phyloP scores from a whole-genome alignment of 2,797 vertebrate species.

The Anniella stebbinsi region DNA sequence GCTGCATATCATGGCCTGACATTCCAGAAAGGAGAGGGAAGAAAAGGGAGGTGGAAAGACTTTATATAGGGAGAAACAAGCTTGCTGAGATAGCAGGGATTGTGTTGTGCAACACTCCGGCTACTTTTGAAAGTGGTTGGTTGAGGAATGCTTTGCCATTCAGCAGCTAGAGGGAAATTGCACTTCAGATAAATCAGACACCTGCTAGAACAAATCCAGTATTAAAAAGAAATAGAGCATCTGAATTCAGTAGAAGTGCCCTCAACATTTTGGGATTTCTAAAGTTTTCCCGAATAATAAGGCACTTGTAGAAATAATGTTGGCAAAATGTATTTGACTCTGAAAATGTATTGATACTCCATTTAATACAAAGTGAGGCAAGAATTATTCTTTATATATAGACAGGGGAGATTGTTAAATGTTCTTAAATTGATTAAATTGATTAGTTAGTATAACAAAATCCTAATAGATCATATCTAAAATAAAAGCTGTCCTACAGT shows the following conservation, averaged over 20 bases:
- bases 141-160: not conserved
- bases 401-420: not conserved
- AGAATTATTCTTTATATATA: not conserved
- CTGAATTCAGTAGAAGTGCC: not conserved
- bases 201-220: not conserved
- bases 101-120: not conserved
- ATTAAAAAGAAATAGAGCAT: rapidly evolving
- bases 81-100: not conserved
- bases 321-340: not conserved
- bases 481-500: not conserved
- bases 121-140: not conserved
- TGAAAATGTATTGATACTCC: not conserved
- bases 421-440: not conserved
- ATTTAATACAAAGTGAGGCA: not conserved
- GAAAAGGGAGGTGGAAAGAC: conserved; percentile 10
- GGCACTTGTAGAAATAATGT: not conserved
- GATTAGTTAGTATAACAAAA: not conserved
- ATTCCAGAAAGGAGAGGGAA: not conserved
- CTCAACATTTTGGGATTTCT: not conserved
- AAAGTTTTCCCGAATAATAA: not conserved
- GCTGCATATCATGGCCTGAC: not conserved
- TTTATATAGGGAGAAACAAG: not conserved
- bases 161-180: conserved; percentile 10
- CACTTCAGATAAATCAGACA: rapidly evolving
- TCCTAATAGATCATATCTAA: not conserved